Conservation (phyloP, 2,113 vertebrate genomes). For the Hippocampus guttulatus region DNA sequence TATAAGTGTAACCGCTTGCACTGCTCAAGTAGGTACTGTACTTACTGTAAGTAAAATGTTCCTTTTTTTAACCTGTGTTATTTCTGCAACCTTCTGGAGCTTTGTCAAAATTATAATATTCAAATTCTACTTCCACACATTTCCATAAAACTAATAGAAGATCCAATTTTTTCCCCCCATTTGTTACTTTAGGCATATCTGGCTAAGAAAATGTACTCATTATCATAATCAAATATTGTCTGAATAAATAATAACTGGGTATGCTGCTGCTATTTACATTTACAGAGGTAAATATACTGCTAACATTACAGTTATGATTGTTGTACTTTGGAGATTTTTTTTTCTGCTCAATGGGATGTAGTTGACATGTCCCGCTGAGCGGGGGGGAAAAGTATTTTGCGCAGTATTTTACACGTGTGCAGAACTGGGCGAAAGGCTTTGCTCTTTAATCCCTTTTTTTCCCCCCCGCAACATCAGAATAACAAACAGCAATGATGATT, state of each 20-base stretch:
- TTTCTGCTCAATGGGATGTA: neutral
- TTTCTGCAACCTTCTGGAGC: neutral
- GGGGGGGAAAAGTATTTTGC: neutral
- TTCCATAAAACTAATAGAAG: neutral
- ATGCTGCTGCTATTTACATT: constrained; percentile 1
- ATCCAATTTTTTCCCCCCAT: neutral
- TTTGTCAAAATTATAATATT: neutral
- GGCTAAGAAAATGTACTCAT: neutral
- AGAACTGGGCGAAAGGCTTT: neutral
- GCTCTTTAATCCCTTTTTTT: neutral
- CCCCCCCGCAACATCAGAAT: neutral
- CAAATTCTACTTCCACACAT: neutral
- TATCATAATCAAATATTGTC: constrained; percentile 9
- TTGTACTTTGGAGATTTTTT: neutral
- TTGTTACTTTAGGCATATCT: constrained; percentile 5
- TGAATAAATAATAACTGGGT: constrained; percentile 8
- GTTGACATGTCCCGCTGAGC: no score
- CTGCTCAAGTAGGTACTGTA: neutral
- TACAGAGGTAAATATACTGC: constrained; percentile 5
- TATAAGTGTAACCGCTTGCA: neutral
- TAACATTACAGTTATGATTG: neutral
- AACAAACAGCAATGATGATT: neutral
- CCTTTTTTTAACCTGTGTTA: neutral
- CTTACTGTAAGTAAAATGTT: neutral
- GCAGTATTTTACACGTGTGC: neutral